Conservation (phyloP, 2,113 vertebrate species). For the Apeltes quadracus region DNA sequence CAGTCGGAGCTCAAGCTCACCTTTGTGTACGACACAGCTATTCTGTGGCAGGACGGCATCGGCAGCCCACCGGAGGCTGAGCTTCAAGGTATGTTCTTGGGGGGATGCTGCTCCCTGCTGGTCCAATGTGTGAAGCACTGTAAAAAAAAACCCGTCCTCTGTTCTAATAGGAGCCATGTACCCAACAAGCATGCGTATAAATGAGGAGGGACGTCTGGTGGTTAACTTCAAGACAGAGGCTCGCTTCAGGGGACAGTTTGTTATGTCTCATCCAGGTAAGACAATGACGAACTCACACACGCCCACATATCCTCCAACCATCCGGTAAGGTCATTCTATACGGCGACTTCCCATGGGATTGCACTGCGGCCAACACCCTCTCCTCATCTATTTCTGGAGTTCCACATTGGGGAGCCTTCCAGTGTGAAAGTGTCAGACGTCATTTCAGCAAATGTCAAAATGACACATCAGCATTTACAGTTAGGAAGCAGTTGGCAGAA, state of each 20-base stretch:
- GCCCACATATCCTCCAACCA: conserved; percentile 10
- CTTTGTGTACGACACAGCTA: conserved; percentile 84
- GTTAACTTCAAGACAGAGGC: conserved; percentile 83
- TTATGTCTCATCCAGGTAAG: conserved; percentile 83
- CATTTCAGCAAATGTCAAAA: conserved; percentile 68
- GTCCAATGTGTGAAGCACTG: not conserved
- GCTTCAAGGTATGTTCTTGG: conserved; percentile 74
- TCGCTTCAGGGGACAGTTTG: conserved; percentile 81
- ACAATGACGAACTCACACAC: not conserved
- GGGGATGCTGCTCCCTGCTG: not conserved
- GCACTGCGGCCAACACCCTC: conserved; percentile 49
- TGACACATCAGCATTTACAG: conserved; percentile 50
- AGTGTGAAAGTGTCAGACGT: conserved; percentile 63
- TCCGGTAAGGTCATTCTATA: conserved; percentile 37
- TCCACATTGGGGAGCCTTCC: conserved; percentile 55
- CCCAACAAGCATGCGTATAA: conserved; percentile 82
- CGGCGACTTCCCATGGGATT: conserved; percentile 52
- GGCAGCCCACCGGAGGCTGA: conserved; percentile 82
- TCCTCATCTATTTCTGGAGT: conserved; percentile 69
- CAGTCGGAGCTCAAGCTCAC: conserved; percentile 83
- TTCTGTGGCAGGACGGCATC: conserved; percentile 84
- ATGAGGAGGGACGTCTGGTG: conserved; percentile 78
- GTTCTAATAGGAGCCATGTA: conserved; percentile 78
- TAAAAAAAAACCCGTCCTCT: conserved; percentile 19
- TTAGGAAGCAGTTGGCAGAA: conserved; percentile 26